Percentiles rank a stretch among this genome's conserved stretches.
Evolutionary conservation across 2,888 invertebrate genomes (phyloP).

Genomic region (Polylopha cassiicola): DNA sequence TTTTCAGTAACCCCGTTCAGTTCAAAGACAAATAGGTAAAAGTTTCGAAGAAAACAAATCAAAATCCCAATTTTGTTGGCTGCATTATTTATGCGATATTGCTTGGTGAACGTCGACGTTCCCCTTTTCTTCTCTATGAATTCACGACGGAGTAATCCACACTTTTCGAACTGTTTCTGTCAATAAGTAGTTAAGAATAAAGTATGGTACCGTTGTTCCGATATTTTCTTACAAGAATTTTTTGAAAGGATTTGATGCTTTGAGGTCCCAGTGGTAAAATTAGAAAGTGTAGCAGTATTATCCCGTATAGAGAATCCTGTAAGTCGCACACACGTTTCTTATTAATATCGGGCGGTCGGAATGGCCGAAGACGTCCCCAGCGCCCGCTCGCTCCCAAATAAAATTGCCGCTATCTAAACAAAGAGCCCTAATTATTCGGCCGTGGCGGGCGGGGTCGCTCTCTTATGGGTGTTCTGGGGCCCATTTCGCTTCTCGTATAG

Average conservation of each 20-base stretch:
- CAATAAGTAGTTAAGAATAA: conserved; percentile 34
- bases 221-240: neutral
- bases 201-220: conserved; percentile 1
- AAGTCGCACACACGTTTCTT: conserved; percentile 69
- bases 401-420: conserved; percentile 79
- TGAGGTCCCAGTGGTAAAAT: conserved; percentile 13
- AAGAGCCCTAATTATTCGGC: conserved; percentile 82
- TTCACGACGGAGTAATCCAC: conserved; percentile 58
- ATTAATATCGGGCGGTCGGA: conserved; percentile 73
- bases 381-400: conserved; percentile 77
- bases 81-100: conserved; percentile 76
- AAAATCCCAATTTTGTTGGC: conserved; percentile 71
- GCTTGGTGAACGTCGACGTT: conserved; percentile 60
- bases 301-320: conserved; percentile 40
- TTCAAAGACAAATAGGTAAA: conserved; percentile 60
- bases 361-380: conserved; percentile 75
- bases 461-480: conserved; percentile 83
- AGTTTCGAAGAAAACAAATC: conserved; percentile 75
- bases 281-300: conserved; percentile 41
- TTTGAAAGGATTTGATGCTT: conserved; percentile 17
- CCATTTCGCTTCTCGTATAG: conserved; percentile 81
- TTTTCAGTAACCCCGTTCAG: conserved; percentile 43
- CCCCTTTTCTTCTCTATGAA: conserved; percentile 67
- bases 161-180: conserved; percentile 56
- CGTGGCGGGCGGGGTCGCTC: conserved; percentile 81